phyloP scores from a whole-genome alignment of 2,113 vertebrate genomes.

The Ramphastos sulfuratus region DNA sequence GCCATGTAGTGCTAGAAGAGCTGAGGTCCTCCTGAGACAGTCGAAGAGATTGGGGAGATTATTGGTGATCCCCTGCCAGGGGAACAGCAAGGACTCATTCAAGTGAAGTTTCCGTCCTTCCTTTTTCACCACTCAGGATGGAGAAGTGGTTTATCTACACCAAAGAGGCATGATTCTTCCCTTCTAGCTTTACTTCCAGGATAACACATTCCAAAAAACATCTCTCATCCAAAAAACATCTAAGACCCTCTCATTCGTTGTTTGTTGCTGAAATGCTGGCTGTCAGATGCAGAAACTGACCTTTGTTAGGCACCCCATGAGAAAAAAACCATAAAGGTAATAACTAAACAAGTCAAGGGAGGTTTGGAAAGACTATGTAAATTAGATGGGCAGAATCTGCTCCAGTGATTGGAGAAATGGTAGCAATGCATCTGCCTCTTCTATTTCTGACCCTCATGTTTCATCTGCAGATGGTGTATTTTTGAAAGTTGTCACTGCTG shows the following conservation, averaged over 20 bases:
- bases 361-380: neutral
- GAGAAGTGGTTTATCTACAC: neutral
- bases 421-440: neutral
- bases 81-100: neutral
- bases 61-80: no score
- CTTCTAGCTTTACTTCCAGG: neutral
- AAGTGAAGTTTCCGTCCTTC: neutral
- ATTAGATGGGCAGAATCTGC: neutral
- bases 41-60: neutral
- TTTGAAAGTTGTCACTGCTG: neutral
- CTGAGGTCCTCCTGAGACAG: neutral
- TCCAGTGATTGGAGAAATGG: neutral
- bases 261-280: neutral
- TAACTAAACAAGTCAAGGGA: neutral
- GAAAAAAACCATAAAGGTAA: neutral
- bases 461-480: neutral
- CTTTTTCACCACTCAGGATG: neutral
- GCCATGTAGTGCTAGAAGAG: neutral
- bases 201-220: neutral
- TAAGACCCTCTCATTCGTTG: neutral
- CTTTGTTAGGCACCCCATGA: neutral
- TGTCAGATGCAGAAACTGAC: neutral
- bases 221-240: neutral
- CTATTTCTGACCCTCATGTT: neutral
- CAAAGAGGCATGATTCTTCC: neutral